Evolutionary conservation across 2,888 invertebrate genomes (phyloP).

Genomic region (Yponomeuta sedellus): DNA sequence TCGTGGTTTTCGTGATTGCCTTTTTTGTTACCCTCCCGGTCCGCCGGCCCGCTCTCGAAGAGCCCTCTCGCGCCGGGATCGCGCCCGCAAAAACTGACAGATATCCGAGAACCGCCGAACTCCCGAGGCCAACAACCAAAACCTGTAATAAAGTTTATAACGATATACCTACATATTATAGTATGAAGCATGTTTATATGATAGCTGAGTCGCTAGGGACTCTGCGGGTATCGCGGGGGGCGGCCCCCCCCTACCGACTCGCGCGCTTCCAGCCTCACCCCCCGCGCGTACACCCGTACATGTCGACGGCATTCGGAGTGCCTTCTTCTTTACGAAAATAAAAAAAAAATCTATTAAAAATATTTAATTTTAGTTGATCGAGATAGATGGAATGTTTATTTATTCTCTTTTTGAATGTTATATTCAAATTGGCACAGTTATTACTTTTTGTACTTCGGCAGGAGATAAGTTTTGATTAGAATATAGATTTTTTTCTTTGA

Average conservation of each 20-base stretch:
- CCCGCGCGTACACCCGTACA: conserved; percentile 26
- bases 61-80: conserved; percentile 35
- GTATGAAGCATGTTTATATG: conserved; percentile 42
- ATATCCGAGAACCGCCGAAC: conserved; percentile 48
- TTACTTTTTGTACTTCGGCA: conserved; percentile 72
- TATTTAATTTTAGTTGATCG: conserved; percentile 74
- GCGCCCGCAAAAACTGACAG: conserved; percentile 45
- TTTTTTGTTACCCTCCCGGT: conserved; percentile 45
- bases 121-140: conserved; percentile 38
- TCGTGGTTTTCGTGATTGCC: conserved; percentile 62
- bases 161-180: conserved; percentile 50
- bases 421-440: conserved; percentile 73
- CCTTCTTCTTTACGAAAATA: conserved; percentile 63
- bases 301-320: conserved; percentile 39
- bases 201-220: conserved; percentile 21
- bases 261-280: conserved; percentile 51
- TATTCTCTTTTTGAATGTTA: conserved; percentile 69
- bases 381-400: conserved; percentile 73
- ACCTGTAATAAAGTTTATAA: conserved; percentile 49
- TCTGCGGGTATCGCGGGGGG: conserved; percentile 29
- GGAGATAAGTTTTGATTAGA: conserved; percentile 68
- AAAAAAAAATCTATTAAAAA: conserved; percentile 60
- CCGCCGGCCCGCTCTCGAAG: conserved; percentile 36
- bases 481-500: conserved; percentile 67
- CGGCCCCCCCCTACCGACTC: conserved; percentile 34